A percentile compares a stretch with the other conserved stretches of the same genome.
Conservation (phyloP, 2,113 vertebrate species). For the Varanus salvator region DNA sequence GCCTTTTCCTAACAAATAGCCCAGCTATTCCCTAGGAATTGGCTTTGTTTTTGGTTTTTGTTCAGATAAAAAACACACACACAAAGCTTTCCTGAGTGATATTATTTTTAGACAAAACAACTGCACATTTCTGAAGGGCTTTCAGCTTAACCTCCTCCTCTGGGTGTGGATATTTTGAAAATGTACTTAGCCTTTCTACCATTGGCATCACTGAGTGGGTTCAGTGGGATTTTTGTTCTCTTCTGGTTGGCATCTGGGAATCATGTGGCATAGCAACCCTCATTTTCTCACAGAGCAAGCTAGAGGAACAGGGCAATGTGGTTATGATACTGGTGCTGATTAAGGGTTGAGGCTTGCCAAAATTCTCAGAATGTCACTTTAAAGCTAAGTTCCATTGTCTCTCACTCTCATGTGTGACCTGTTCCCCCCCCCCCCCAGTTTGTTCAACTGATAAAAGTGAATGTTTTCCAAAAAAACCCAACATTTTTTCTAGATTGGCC, state of each 20-base stretch:
- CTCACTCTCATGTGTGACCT: too few species aligned
- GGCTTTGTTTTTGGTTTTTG: not conserved
- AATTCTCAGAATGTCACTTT: too few species aligned
- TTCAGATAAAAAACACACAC: too few species aligned
- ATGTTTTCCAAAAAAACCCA: too few species aligned
- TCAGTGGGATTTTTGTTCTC: slow-evolving; percentile 4
- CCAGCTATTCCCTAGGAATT: not conserved
- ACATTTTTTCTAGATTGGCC: too few species aligned
- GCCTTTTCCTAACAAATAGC: not conserved
- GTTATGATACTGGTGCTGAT: too few species aligned
- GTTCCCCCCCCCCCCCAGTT: too few species aligned
- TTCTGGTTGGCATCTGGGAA: not conserved
- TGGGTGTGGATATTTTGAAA: rapidly evolving
- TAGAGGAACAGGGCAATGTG: slow-evolving; percentile 9
- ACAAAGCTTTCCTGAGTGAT: not conserved
- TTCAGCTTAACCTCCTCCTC: not conserved
- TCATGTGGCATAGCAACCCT: not conserved
- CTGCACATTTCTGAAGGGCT: not conserved
- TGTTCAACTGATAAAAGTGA: too few species aligned
- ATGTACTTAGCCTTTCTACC: not conserved
- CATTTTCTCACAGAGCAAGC: rapidly evolving
- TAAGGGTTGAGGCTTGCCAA: too few species aligned
- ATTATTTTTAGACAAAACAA: not conserved
- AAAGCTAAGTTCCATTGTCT: too few species aligned
- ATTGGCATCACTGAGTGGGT: not conserved